These are phyloP conservation scores for Penaeus indicus DNA, from an alignment of 1,140 invertebrate species.

Conservation along the genomic window DNA sequence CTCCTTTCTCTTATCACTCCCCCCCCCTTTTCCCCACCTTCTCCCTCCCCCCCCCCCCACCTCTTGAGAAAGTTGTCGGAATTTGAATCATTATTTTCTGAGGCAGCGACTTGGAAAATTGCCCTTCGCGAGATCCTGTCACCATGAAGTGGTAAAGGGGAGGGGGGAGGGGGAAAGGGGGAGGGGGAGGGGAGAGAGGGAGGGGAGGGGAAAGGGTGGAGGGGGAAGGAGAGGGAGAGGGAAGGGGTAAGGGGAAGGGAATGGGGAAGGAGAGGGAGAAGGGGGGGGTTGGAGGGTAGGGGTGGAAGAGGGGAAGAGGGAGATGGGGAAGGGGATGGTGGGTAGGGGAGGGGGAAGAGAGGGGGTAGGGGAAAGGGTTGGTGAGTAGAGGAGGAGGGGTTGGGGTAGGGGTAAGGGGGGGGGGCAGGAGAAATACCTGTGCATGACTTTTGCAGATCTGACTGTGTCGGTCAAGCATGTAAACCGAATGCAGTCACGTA, in stretches of 20 bases:
- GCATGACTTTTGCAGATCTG: no score
- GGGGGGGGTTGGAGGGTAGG: background rate
- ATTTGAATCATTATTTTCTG: background rate
- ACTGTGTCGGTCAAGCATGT: no score
- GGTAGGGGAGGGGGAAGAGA: background rate
- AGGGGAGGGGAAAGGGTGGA: background rate
- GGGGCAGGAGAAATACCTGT: background rate
- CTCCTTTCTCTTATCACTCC: background rate
- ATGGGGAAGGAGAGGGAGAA: background rate
- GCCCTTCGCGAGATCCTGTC: background rate
- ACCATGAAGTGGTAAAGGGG: background rate
- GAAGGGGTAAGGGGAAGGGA: background rate
- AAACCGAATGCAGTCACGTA: no score
- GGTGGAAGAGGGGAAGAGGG: background rate
- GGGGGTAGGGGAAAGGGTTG: background rate
- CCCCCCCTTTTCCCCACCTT: slow-evolving; percentile 3
- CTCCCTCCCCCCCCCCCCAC: slow-evolving; percentile 14
- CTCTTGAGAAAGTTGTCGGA: background rate
- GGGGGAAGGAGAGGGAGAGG: background rate
- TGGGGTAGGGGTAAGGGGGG: background rate
- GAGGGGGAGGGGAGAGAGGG: background rate
- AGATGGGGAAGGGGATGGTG: background rate
- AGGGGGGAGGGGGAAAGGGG: background rate
- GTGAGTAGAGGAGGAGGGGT: background rate
- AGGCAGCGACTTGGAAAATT: no score